Conservation (phyloP, 2,888 invertebrate genomes). For the Ametastegia equiseti region DNA sequence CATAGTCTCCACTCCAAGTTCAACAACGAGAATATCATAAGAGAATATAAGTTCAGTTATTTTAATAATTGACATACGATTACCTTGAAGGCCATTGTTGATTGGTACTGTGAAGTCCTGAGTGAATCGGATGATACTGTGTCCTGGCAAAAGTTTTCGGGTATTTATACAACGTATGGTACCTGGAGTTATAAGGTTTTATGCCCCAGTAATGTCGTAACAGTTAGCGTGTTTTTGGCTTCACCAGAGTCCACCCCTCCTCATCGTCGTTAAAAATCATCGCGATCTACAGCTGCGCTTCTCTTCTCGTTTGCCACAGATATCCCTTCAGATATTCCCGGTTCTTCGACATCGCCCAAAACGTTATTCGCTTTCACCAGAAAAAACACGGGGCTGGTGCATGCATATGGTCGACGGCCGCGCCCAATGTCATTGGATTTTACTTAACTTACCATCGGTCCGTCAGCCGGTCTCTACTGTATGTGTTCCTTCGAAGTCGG, state of each 20-base stretch:
- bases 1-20: too few species aligned
- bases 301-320: neutral
- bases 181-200: conserved; percentile 24
- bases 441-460: neutral
- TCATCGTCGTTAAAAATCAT: neutral
- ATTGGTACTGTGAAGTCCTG: conserved; percentile 14
- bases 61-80: neutral
- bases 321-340: conserved; percentile 3
- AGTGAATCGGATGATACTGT: conserved; percentile 37
- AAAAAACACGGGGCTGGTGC: conserved; percentile 15
- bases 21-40: too few species aligned
- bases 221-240: conserved; percentile 8
- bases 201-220: conserved; percentile 11
- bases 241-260: conserved; percentile 14
- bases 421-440: conserved; percentile 18
- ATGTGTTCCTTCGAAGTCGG: conserved; percentile 1
- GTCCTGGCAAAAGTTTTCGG: conserved; percentile 30
- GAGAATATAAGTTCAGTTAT: too few species aligned
- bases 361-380: conserved; percentile 35
- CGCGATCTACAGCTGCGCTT: neutral
- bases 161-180: conserved; percentile 32
- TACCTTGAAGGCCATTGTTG: conserved; percentile 39
- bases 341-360: conserved; percentile 30
- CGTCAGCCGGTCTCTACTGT: neutral
- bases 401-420: neutral